Evolutionary conservation across 2,113 vertebrate genomes (phyloP).

Genomic region (Globicephala melas): DNA sequence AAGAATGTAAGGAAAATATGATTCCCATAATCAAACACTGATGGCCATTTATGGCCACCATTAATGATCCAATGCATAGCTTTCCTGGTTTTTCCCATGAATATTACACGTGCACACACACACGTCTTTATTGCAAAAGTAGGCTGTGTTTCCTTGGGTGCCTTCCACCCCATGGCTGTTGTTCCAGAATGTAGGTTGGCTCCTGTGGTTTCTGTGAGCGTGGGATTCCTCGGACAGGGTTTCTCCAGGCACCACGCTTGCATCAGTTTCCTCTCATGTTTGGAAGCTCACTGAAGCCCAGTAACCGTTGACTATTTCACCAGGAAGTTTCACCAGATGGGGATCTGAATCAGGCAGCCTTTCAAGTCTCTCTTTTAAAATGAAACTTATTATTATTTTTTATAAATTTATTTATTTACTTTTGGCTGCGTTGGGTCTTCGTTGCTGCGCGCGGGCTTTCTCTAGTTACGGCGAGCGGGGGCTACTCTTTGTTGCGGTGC

Average conservation of each 20-base stretch:
- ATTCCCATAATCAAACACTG: not conserved
- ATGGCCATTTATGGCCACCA: not conserved
- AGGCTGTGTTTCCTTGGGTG: not conserved
- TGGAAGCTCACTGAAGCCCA: not conserved
- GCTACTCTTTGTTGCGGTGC: too few relatives aligned
- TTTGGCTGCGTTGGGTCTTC: too few relatives aligned
- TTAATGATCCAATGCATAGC: fast-evolving
- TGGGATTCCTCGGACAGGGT: not conserved
- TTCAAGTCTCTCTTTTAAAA: not conserved
- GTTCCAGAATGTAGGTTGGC: too few relatives aligned
- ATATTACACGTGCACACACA: fast-evolving
- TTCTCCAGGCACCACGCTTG: fast-evolving
- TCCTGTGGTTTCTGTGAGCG: not conserved
- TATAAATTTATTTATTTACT: too few relatives aligned
- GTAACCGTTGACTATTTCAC: too few relatives aligned
- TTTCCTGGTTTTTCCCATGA: not conserved
- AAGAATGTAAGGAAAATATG: too few relatives aligned
- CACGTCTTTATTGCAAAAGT: not conserved
- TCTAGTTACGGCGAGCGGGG: too few relatives aligned
- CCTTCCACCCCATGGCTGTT: not conserved
- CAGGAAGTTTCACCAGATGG: not conserved
- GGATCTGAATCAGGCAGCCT: not conserved
- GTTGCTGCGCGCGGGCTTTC: too few relatives aligned
- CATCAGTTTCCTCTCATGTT: not conserved
- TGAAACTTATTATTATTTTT: not conserved